Evolutionary conservation across 1,140 invertebrate genomes (phyloP), one percentile per base, ranked within the genome.

Genomic region (Drosophila dunni): DNA sequence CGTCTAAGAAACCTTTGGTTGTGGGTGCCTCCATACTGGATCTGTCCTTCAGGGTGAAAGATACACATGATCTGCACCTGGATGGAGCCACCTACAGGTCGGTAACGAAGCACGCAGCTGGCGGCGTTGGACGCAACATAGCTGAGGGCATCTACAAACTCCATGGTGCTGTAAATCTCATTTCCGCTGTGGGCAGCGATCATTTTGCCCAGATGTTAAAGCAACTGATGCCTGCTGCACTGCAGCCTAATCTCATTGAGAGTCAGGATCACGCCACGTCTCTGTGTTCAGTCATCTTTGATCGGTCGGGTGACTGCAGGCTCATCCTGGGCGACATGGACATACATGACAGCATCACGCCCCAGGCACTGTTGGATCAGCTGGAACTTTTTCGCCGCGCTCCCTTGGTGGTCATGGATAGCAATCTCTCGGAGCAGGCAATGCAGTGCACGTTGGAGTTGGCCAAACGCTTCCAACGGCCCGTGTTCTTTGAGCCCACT

Each of bases 111-210:
- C 93, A 94, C 65, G 94, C 94, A 44, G 95, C 94, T 10, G 98
- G 98, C 3, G 98, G 98, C 9, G 98, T 99, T 0, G 98, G 95
- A 0, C 94, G 98, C 36, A 99, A 99, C 88, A 94, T 99, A n/a
- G 96, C 97, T 0, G 97, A 98, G 75, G 96, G 96, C 48, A 92
- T 99, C 7, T 94, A 94, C 57, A 95, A 96, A 76, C 93, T 99
- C 5, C 95, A 95, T 15, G 93, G 93, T 6, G 89, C 93, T 2
- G 94, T 95, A 0, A 93, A 95, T 50, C 94, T 99, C 38, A 93
- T 99, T 56, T 97, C 97, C 0, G 95, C 96, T 1, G 93, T 99
- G 45, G 98, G 97, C 0, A 93, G 95, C 48, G 97, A 98, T 92
- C 85, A 93, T 65, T 63, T 91, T 61, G 94, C 94, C 7, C 63